These are phyloP conservation scores for Antrozous pallidus DNA, from an alignment of 2,797 vertebrate genomes.

Conservation along the genomic window DNA sequence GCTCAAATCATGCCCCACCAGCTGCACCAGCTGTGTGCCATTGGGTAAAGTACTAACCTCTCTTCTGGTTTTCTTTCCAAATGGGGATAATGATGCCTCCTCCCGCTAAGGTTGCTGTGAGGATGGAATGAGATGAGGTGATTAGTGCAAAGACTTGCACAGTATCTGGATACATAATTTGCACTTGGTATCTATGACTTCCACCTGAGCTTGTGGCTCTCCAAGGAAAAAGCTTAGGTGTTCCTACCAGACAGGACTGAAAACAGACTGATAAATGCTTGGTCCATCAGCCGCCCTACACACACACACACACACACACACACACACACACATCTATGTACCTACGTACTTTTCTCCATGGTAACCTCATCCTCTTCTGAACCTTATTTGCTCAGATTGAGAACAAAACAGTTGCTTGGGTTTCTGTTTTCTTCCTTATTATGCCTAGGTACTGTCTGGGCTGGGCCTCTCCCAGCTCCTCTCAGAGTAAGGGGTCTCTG, in stretches of 20 bases:
- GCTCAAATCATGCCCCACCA: not conserved
- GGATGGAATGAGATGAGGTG: slow-evolving; percentile 17
- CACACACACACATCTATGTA: not conserved
- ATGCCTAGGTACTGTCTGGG: not conserved
- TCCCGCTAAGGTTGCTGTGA: not conserved
- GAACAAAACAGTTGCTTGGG: not conserved
- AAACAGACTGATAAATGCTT: not conserved
- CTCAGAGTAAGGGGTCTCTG: not conserved
- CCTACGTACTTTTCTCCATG: not conserved
- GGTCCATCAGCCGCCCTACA: not conserved
- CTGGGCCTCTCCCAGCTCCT: not conserved
- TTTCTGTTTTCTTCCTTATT: slow-evolving; percentile 41
- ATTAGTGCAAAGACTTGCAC: not conserved
- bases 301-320: not conserved
- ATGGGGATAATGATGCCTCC: not conserved
- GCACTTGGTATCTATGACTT: not conserved
- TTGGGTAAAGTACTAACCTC: not conserved
- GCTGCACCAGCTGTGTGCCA: not conserved
- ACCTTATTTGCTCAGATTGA: slow-evolving; percentile 16
- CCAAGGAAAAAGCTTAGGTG: not conserved
- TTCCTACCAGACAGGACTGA: not conserved
- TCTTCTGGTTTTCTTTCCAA: slow-evolving; percentile 25
- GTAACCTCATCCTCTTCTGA: slow-evolving; percentile 33
- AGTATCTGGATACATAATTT: not conserved
- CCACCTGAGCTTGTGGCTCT: not conserved